These are phyloP conservation scores for Sebastes steindachneri DNA, from an alignment of 2,797 vertebrate species.

Conservation along the genomic window DNA sequence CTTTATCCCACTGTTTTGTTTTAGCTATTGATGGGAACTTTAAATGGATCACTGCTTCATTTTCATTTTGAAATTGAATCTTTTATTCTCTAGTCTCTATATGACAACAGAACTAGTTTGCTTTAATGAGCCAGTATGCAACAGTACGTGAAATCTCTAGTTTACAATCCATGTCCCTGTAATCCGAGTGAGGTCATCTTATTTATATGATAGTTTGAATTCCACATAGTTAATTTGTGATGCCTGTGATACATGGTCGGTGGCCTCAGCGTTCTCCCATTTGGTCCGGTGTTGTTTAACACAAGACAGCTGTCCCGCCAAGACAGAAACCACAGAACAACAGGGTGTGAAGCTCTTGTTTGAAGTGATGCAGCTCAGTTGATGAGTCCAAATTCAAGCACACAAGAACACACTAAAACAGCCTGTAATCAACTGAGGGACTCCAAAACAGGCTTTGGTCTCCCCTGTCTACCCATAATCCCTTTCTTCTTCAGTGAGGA, in stretches of 20 bases:
- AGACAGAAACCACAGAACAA: conserved; percentile 3
- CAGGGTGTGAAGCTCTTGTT: conserved; percentile 15
- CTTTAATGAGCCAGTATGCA: background rate
- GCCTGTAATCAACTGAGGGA: conserved; percentile 3
- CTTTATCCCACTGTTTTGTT: background rate
- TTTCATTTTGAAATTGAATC: background rate
- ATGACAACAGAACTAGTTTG: background rate
- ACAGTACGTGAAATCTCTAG: background rate
- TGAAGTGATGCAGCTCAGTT: conserved; percentile 5
- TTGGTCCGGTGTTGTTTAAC: conserved; percentile 11
- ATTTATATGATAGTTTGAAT: conserved; percentile 1
- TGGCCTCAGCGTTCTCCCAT: background rate
- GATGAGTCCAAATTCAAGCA: conserved; percentile 18
- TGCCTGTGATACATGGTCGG: background rate
- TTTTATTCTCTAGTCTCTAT: background rate
- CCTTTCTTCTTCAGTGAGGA: conserved; percentile 21
- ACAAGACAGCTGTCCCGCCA: conserved; percentile 17
- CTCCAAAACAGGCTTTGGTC: background rate
- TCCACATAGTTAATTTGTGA: conserved; percentile 7
- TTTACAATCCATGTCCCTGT: background rate
- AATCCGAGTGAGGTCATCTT: background rate
- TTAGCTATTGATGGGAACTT: background rate
- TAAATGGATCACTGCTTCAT: background rate
- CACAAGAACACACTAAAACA: background rate
- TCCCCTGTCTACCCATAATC: background rate